Evolutionary conservation across 2,113 vertebrate genomes (phyloP).

Genomic region (Speoplatyrhinus poulsoni): DNA sequence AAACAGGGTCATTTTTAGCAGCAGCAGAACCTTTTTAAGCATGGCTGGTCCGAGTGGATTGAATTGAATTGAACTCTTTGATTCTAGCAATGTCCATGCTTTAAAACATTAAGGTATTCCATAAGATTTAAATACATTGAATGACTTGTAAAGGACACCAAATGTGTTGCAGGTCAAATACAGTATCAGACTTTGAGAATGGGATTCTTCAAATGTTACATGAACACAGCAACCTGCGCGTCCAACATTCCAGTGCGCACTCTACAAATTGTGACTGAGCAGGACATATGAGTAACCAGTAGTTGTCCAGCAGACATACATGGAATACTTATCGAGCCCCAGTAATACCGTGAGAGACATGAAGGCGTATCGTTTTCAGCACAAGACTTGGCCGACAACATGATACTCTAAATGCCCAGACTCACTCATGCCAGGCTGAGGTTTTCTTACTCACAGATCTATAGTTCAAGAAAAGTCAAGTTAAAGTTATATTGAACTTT

Average conservation of each 20-base stretch:
- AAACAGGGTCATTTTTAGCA: too few species aligned
- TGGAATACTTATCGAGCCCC: too few species aligned
- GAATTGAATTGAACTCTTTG: too few species aligned
- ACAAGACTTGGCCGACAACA: background rate
- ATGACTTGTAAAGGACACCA: too few species aligned
- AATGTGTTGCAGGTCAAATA: too few species aligned
- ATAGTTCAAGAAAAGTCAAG: background rate
- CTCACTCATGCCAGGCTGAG: background rate
- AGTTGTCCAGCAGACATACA: too few species aligned
- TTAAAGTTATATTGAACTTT: background rate
- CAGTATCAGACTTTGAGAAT: too few species aligned
- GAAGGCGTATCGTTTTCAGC: background rate
- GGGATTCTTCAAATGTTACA: background rate
- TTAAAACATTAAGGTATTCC: too few species aligned
- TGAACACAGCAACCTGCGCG: background rate
- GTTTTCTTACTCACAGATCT: background rate
- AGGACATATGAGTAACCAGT: background rate
- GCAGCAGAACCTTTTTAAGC: too few species aligned
- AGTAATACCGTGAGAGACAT: background rate
- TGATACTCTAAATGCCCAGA: constrained; percentile 9
- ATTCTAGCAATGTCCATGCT: too few species aligned
- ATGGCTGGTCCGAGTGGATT: too few species aligned
- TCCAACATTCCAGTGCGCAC: background rate
- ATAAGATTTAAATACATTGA: too few species aligned
- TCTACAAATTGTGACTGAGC: background rate